Conservation (phyloP, 1,140 invertebrate species). For the Gonatopus flavifemur region DNA sequence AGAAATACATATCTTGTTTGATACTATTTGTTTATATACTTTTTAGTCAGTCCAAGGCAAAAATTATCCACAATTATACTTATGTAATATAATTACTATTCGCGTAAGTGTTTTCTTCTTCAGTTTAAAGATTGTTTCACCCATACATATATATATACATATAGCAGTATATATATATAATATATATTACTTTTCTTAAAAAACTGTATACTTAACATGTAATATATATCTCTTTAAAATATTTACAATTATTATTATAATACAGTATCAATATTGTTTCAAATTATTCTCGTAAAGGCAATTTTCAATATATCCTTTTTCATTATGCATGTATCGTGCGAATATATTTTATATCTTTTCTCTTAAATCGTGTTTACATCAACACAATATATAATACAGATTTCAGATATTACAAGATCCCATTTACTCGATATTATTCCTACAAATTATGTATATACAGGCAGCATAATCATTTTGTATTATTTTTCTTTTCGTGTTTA, state of each 20-base stretch:
- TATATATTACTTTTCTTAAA: conserved; percentile 61
- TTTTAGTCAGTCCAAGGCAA: conserved; percentile 60
- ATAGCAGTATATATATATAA: no score
- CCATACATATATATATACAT: no score
- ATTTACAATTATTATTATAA: conserved; percentile 56
- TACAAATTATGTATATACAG: conserved; percentile 23
- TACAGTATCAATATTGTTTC: conserved; percentile 47
- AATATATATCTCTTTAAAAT: conserved; percentile 53
- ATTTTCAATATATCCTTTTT: conserved; percentile 55
- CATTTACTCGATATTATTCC: conserved; percentile 16
- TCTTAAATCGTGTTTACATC: conserved; percentile 39
- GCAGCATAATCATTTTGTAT: conserved; percentile 25
- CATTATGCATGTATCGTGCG: conserved; percentile 42
- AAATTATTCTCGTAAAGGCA: conserved; percentile 57
- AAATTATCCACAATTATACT: conserved; percentile 52
- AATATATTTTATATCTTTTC: conserved; percentile 46
- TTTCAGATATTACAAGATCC: conserved; percentile 23
- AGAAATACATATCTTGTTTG: conserved; percentile 56
- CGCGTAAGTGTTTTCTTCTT: conserved; percentile 47
- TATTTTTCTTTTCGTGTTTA: no score
- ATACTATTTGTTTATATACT: conserved; percentile 42
- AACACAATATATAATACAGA: conserved; percentile 34
- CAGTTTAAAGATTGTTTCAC: conserved; percentile 50
- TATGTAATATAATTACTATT: conserved; percentile 54
- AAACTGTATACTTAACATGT: conserved; percentile 59